Base-by-base conservation (phyloP, 2,888 invertebrate species). In the Synergus gifuensis region DNA sequence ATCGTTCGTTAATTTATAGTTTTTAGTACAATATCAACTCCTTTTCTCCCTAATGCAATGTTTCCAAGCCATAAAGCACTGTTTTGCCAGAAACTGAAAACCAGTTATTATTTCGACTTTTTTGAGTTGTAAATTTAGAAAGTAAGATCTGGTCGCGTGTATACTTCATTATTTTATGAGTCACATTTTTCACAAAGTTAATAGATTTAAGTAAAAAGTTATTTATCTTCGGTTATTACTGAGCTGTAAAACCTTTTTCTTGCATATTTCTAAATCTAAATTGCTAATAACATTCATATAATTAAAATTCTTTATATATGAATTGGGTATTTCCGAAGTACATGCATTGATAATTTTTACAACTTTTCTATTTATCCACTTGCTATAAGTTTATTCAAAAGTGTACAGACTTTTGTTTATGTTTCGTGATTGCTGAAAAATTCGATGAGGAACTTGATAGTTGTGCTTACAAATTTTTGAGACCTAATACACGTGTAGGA, bases 1-100 rank as follows among this genome's bases (percentile, higher is more conserved):
- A 69, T 69, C 69, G 69, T 49, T 46, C 69, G n/a, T 16, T 36
- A n/a, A 69, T 69, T 69, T 49, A 69, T 49, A 69, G 28, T 28
- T 54, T 69, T 67, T 69, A 46, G 18, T 69, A 49, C 69, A 69
- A 49, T 69, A 28, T 49, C 28, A 16, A 69, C 46, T 46, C 16
- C 16, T 28, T 69, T 49, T 18, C 69, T 22, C 18, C 28, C 16
- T 36, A 16, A 28, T 28, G 22, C 46, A 69, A 28, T 69, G 69
- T 69, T 69, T 69, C 49, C 49, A 16, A 28, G 5, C 46, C 69
- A 69, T 69, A 46, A 69, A 69, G 12, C 67, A 67, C 11, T 46
- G 14, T 36, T 49, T 28, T 18, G 14, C 14, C 28, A 28, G 49
- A 49, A 49, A 69, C 11, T 28, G 28, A 49, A 46, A 69, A 69